Evolutionary conservation across 2,888 invertebrate genomes (phyloP), one percentile per base, ranked within the genome.

Genomic region (Sarcophaga carnaria): DNA sequence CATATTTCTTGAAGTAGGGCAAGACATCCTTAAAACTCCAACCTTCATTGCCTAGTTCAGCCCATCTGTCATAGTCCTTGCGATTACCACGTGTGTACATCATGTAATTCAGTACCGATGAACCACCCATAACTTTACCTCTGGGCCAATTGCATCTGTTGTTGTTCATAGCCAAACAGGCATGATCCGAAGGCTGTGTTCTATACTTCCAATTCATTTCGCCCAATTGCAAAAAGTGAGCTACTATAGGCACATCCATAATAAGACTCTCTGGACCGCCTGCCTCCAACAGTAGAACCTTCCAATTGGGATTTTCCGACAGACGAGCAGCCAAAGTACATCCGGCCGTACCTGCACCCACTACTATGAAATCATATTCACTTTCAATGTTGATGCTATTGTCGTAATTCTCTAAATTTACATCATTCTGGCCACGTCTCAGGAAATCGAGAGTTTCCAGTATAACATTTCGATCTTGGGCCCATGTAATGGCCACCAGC

Each of bases 61-160:
- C 95, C 98, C 98, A 98, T 5, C 94, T 93, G 90, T 97, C 96
- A 91, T 96, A 98, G 90, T 98, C 97, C 4, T 94, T 93, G 0
- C 94, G 94, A 89, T 96, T 95, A 14, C 96, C 97, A 86, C 97
- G 94, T 0, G 96, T 96, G 90, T 96, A 97, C 90, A 96, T 95
- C 97, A 98, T 97, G 89, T 96, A 96, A 91, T 97, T 97, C 12
- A 97, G 94, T 0, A 96, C 96, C 87, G 96, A 96, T 11, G 96
- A 96, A 2, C 98, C 98, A 8, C 98, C 98, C 91, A 98, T 94
- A 0, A 97, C 96, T 92, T 96, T 97, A 4, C 97, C 97, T 86
- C 96, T 94, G 0, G 97, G 97, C 96, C 96, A 97, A 89, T 96
- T 95, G 91, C 97, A 97, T 86, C 96, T 95, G 88, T 95, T 94